These are phyloP conservation scores for Noctilio leporinus DNA, from an alignment of 2,113 vertebrate species.

Conservation along the genomic window DNA sequence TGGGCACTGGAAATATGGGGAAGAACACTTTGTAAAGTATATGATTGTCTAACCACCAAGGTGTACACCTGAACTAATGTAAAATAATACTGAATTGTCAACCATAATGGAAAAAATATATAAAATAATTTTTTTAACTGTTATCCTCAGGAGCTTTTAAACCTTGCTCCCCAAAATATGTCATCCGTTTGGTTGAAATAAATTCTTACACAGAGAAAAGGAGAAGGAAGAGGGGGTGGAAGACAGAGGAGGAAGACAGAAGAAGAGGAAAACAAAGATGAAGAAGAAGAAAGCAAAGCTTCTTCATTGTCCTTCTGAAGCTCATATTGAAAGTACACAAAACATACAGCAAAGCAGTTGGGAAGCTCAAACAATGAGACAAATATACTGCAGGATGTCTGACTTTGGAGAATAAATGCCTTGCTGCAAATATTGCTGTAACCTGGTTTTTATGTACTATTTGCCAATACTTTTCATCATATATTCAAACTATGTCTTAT, in stretches of 20 bases:
- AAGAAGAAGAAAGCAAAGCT: not conserved
- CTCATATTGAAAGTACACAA: not conserved
- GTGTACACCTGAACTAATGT: not conserved
- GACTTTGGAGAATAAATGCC: not conserved
- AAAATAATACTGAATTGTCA: not conserved
- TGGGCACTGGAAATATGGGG: not conserved
- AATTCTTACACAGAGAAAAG: not conserved
- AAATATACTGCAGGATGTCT: not conserved
- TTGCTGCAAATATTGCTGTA: not conserved
- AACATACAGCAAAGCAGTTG: not conserved
- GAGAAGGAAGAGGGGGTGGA: not conserved
- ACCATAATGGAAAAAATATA: not conserved
- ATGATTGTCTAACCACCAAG: not conserved
- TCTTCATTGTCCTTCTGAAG: not conserved
- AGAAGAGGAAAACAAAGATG: not conserved
- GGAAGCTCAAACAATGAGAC: not conserved
- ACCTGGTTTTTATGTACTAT: not conserved
- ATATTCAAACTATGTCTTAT: not conserved
- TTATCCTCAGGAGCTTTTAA: not conserved
- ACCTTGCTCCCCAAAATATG: not conserved
- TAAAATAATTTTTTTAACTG: not conserved
- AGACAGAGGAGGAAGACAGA: not conserved
- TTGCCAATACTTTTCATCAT: not conserved
- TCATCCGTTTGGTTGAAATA: not conserved
- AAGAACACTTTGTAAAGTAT: not conserved